A percentile compares a stretch with the other conserved stretches of the same genome.
These are phyloP conservation scores for Corvus hawaiiensis DNA, from an alignment of 2,113 vertebrate genomes.

Conservation along the genomic window DNA sequence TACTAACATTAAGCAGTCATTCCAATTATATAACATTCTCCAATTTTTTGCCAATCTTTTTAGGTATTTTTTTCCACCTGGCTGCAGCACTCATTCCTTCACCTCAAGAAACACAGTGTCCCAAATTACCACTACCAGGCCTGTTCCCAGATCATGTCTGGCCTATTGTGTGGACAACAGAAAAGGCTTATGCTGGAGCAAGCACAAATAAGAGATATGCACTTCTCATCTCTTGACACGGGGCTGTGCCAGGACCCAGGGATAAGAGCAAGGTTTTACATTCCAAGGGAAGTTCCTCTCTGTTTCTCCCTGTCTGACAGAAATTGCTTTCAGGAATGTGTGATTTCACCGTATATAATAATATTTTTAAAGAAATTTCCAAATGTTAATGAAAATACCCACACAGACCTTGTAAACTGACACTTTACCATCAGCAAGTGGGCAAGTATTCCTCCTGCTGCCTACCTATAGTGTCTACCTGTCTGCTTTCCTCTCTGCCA, in stretches of 20 bases:
- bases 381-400: background rate
- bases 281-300: background rate
- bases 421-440: background rate
- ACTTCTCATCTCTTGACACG: background rate
- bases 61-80: background rate
- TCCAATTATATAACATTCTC: background rate
- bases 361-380: background rate
- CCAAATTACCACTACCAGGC: background rate
- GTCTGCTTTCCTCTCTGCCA: background rate
- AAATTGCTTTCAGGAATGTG: background rate
- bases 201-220: fast-evolving
- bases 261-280: background rate
- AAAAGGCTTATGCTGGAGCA: background rate
- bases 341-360: background rate
- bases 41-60: background rate
- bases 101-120: background rate
- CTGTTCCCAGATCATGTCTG: background rate
- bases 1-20: background rate
- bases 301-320: background rate
- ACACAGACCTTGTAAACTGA: background rate
- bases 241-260: background rate
- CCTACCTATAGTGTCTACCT: background rate
- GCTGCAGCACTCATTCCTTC: background rate
- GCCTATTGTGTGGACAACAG: background rate
- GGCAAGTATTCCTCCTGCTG: background rate